Percentiles rank a stretch among this genome's conserved stretches.
Conservation (phyloP, 1,140 invertebrate genomes). For the Rhagoletis zephyria region DNA sequence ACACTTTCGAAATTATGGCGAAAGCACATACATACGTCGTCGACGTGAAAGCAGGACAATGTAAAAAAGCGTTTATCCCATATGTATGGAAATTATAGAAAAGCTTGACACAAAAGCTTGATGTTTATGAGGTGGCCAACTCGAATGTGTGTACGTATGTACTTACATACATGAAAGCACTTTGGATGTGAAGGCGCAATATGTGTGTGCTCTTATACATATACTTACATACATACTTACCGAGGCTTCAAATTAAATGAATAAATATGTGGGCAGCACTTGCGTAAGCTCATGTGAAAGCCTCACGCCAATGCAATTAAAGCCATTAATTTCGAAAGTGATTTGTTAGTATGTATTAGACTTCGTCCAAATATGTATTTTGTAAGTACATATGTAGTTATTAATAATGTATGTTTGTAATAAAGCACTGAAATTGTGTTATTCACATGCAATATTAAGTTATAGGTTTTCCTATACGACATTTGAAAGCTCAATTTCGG, state of each 20-base stretch:
- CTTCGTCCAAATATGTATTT: conserved; percentile 13
- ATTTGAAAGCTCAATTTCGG: conserved; percentile 49
- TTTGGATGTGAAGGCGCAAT: neutral
- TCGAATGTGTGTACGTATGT: neutral
- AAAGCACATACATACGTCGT: neutral
- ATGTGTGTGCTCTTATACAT: neutral
- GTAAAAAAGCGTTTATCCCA: no score
- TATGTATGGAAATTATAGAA: no score
- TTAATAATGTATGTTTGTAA: conserved; percentile 20
- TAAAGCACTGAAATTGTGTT: conserved; percentile 35
- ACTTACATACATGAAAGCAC: neutral
- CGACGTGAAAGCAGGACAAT: no score
- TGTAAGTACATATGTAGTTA: neutral
- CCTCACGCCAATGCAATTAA: neutral
- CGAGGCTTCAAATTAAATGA: no score
- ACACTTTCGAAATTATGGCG: conserved; percentile 26
- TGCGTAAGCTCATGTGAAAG: neutral
- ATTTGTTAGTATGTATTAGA: conserved; percentile 39
- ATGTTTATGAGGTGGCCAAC: no score
- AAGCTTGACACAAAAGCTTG: no score
- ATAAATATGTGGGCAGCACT: neutral
- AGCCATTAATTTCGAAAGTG: conserved; percentile 30
- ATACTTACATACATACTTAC: no score
- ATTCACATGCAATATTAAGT: conserved; percentile 46
- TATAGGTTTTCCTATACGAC: conserved; percentile 40